phyloP scores from a whole-genome alignment of 1,140 invertebrate genomes.

The Megathymus violae region DNA sequence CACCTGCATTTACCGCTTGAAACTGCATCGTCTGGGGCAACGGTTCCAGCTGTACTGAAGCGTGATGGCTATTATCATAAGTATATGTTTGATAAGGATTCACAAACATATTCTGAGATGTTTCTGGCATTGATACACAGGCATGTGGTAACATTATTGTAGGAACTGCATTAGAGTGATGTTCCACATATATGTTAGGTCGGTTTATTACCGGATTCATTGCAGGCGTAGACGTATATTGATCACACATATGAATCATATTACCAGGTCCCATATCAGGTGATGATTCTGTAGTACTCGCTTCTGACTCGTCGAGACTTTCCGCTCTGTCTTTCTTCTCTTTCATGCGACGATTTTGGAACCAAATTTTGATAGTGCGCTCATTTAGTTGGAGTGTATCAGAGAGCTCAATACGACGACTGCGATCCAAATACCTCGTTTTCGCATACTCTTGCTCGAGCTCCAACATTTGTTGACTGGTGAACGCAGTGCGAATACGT shows the following conservation, averaged over 20 bases:
- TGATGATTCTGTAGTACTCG: conserved; percentile 48
- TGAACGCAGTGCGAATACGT: conserved; percentile 96
- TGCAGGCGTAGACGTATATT: conserved; percentile 28
- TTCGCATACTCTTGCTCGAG: conserved; percentile 98
- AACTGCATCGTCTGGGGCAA: neutral
- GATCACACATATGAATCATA: conserved; percentile 41
- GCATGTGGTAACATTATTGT: conserved; percentile 23
- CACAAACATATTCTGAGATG: conserved; percentile 23
- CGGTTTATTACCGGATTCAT: conserved; percentile 8
- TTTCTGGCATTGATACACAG: conserved; percentile 26
- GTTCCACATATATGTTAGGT: conserved; percentile 32
- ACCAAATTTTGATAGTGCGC: conserved; percentile 96
- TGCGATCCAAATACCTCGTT: conserved; percentile 96
- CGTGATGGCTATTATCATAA: conserved; percentile 28
- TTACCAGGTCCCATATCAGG: conserved; percentile 37
- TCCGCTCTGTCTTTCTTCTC: conserved; percentile 78
- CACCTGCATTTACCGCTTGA: conserved; percentile 1
- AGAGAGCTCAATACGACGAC: conserved; percentile 96
- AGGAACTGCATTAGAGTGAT: conserved; percentile 31
- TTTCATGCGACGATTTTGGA: conserved; percentile 94
- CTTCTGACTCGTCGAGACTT: conserved; percentile 50
- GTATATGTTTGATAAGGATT: conserved; percentile 38
- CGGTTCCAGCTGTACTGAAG: conserved; percentile 26
- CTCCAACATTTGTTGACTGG: conserved; percentile 95
- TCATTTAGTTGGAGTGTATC: conserved; percentile 96